phyloP scores from a whole-genome alignment of 2,888 invertebrate species.

The Drosophila dives region DNA sequence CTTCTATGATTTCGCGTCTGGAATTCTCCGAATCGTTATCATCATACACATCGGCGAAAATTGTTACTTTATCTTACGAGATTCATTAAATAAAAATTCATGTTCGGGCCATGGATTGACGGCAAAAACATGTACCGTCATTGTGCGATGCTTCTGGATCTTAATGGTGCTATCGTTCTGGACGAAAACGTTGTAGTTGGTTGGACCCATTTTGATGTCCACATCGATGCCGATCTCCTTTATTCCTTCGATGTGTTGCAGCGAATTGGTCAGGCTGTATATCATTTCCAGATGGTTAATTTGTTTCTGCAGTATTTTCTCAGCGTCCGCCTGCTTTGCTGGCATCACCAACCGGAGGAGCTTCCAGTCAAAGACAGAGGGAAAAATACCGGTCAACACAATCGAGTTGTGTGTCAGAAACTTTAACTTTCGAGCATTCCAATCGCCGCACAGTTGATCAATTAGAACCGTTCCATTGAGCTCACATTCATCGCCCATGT shows the following conservation, averaged over 20 bases:
- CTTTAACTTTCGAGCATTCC: slow-evolving; percentile 40
- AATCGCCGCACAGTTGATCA: slow-evolving; percentile 35
- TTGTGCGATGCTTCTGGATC: slow-evolving; percentile 43
- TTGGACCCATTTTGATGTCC: slow-evolving; percentile 28
- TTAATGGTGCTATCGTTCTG: slow-evolving; percentile 41
- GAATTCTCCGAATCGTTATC: too few relatives aligned
- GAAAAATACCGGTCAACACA: slow-evolving; percentile 39
- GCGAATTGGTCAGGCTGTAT: slow-evolving; percentile 40
- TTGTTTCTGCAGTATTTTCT: slow-evolving; percentile 40
- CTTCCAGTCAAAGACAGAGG: slow-evolving; percentile 55
- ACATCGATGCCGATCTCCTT: slow-evolving; percentile 34
- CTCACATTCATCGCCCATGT: slow-evolving; percentile 29
- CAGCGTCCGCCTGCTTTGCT: slow-evolving; percentile 28
- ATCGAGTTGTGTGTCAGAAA: slow-evolving; percentile 36
- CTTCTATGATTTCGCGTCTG: too few relatives aligned
- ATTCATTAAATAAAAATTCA: too few relatives aligned
- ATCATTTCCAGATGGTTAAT: slow-evolving; percentile 48
- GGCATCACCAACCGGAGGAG: slow-evolving; percentile 43
- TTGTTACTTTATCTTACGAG: too few relatives aligned
- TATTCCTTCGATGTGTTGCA: slow-evolving; percentile 40
- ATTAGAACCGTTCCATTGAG: slow-evolving; percentile 49
- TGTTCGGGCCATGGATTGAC: too few relatives aligned
- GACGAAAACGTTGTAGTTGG: slow-evolving; percentile 45
- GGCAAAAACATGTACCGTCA: slow-evolving; percentile 31
- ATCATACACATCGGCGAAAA: too few relatives aligned